These are phyloP conservation scores for Scytalopus superciliaris DNA, from an alignment of 2,113 vertebrate species.

Conservation along the genomic window DNA sequence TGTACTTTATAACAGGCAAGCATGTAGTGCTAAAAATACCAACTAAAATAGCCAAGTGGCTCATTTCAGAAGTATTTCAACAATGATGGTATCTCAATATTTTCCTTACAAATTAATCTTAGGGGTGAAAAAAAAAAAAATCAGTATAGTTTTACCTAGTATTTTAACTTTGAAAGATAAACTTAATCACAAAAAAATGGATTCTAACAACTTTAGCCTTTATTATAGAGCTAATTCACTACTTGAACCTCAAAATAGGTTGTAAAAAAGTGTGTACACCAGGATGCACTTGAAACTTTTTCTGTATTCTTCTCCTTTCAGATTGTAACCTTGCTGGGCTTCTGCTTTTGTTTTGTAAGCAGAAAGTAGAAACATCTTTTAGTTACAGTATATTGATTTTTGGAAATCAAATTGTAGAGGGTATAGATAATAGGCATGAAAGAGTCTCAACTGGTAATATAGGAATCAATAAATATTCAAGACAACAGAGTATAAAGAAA, in stretches of 20 bases:
- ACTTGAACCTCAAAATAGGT: background rate
- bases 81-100: background rate
- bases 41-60: background rate
- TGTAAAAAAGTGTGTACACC: background rate
- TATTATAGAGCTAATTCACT: background rate
- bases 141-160: background rate
- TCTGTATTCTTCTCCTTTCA: background rate
- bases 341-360: conserved; percentile 28
- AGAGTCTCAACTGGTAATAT: conserved; percentile 24
- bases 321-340: background rate
- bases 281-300: background rate
- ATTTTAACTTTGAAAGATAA: background rate
- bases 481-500: background rate
- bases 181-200: background rate
- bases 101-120: background rate
- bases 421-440: background rate
- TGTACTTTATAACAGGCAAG: background rate
- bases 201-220: background rate
- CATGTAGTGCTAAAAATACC: background rate
- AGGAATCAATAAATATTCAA: conserved; percentile 52
- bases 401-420: background rate
- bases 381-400: conserved; percentile 49
- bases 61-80: background rate
- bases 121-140: accelerated
- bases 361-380: conserved; percentile 33